These are phyloP conservation scores for Syncerus caffer DNA, from an alignment of 2,797 vertebrate species.

Conservation along the genomic window DNA sequence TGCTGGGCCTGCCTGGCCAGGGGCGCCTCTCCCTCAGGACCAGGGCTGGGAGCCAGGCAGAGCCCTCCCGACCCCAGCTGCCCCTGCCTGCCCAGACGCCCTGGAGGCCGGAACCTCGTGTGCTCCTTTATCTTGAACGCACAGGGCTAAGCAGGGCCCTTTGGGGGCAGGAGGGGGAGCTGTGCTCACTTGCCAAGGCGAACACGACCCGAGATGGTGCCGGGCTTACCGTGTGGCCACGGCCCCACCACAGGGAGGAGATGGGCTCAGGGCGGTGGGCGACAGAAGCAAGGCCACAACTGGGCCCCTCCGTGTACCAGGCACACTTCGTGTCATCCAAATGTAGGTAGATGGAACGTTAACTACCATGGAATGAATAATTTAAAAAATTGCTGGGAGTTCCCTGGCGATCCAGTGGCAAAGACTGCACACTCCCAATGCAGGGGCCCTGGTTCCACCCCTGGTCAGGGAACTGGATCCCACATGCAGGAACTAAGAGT, in stretches of 20 bases:
- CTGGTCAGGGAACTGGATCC: neutral
- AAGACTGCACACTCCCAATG: neutral
- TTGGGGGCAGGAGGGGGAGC: neutral
- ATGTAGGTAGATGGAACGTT: neutral
- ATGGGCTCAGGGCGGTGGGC: neutral
- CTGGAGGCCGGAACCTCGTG: neutral
- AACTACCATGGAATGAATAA: neutral
- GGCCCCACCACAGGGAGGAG: neutral
- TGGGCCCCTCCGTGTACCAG: neutral
- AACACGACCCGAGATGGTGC: neutral
- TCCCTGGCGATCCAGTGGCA: neutral
- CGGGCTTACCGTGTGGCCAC: too few species aligned
- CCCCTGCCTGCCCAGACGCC: neutral
- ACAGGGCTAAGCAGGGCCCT: neutral
- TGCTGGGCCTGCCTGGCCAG: neutral
- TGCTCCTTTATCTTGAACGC: neutral
- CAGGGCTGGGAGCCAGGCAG: neutral
- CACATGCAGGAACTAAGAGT: neutral
- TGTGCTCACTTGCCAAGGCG: neutral
- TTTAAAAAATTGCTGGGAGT: neutral
- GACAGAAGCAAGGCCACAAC: neutral
- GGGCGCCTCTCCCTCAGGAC: neutral
- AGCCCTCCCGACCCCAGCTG: rapidly evolving
- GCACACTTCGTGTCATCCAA: neutral
- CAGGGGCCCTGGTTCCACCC: neutral